phyloP scores from a whole-genome alignment of 2,888 invertebrate genomes.

The Tillus elongatus region DNA sequence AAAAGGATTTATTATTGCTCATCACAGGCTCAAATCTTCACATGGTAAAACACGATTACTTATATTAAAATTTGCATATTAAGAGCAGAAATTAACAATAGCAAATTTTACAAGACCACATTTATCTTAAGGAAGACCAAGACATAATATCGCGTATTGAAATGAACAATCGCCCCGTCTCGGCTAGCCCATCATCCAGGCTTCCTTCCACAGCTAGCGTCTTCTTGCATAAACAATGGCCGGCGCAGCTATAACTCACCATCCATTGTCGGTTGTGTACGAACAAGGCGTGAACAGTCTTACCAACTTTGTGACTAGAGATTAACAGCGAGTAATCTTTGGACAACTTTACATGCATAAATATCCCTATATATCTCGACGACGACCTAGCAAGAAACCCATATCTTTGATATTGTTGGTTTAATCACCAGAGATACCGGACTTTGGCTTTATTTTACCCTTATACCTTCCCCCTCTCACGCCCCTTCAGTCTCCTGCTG shows the following conservation, averaged over 20 bases:
- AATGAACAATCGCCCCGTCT: too few relatives aligned
- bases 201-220: too few relatives aligned
- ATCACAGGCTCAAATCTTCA: too few relatives aligned
- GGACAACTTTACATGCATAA: slow-evolving; percentile 40
- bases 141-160: too few relatives aligned
- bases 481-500: neutral
- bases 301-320: slow-evolving; percentile 38
- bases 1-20: too few relatives aligned
- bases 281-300: slow-evolving; percentile 35
- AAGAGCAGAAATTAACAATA: too few relatives aligned
- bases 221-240: slow-evolving; percentile 26
- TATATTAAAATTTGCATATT: too few relatives aligned
- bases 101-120: too few relatives aligned
- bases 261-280: slow-evolving; percentile 38
- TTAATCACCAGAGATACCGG: slow-evolving; percentile 33
- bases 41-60: too few relatives aligned
- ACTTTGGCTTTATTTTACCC: slow-evolving; percentile 29
- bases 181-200: too few relatives aligned
- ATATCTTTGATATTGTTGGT: slow-evolving; percentile 39
- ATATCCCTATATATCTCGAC: slow-evolving; percentile 36
- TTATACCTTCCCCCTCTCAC: slow-evolving; percentile 3
- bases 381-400: slow-evolving; percentile 32
- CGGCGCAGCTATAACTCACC: slow-evolving; percentile 33
- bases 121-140: too few relatives aligned
- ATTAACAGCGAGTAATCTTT: slow-evolving; percentile 40